Conservation (phyloP, 2,888 invertebrate genomes). For the Ferdinandea cuprea region DNA sequence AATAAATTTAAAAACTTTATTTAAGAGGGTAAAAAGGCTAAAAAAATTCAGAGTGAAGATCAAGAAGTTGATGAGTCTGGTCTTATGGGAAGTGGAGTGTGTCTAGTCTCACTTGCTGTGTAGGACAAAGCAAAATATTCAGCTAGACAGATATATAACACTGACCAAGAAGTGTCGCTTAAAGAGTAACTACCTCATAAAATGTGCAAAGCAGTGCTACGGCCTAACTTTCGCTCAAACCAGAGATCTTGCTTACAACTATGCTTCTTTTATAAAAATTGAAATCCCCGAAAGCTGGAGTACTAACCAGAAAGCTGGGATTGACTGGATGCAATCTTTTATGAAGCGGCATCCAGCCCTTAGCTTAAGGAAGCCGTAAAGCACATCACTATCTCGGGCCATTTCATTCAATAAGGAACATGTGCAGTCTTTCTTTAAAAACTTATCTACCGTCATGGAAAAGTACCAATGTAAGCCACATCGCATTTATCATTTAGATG, state of each 20-base stretch:
- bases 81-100: too few species aligned
- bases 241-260: not conserved
- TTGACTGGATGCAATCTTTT: slow-evolving; percentile 3
- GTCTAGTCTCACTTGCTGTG: too few species aligned
- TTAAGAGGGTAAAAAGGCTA: too few species aligned
- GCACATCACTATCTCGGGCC: slow-evolving; percentile 1
- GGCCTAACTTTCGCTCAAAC: not conserved
- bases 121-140: not conserved
- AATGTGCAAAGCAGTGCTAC: slow-evolving; percentile 5
- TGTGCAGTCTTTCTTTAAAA: not conserved
- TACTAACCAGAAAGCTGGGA: not conserved
- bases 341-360: slow-evolving; percentile 1
- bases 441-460: not conserved
- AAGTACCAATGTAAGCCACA: not conserved
- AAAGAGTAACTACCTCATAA: not conserved
- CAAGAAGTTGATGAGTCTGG: too few species aligned
- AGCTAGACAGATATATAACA: not conserved
- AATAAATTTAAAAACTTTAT: too few species aligned
- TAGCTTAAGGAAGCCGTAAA: slow-evolving; percentile 1
- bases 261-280: not conserved
- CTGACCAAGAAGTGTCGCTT: too few species aligned
- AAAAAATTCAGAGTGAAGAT: too few species aligned
- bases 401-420: not conserved
- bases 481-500: not conserved
- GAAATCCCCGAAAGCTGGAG: too few species aligned